phyloP scores from a whole-genome alignment of 2,888 invertebrate genomes.

The Lamellibrachia satsuma region DNA sequence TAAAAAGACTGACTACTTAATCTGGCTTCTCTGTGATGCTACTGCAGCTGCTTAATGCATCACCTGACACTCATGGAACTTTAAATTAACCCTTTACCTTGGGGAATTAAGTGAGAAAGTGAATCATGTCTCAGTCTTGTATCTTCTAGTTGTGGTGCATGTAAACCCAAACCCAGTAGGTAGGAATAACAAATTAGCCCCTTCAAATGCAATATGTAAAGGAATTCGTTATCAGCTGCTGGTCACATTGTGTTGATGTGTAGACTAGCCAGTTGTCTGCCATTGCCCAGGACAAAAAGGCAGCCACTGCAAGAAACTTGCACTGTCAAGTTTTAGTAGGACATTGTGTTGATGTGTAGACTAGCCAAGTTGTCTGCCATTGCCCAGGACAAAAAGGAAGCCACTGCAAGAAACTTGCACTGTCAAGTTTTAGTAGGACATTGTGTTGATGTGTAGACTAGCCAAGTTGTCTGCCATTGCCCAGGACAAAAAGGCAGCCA shows the following conservation, averaged over 20 bases:
- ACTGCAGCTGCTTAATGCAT: neutral
- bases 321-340: too few species aligned
- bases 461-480: too few species aligned
- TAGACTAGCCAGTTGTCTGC: too few species aligned
- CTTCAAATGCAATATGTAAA: neutral
- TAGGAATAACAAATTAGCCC: neutral
- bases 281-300: too few species aligned
- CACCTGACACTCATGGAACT: neutral
- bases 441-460: too few species aligned
- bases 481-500: too few species aligned
- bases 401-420: too few species aligned
- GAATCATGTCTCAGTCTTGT: neutral
- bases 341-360: too few species aligned
- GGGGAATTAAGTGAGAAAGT: neutral
- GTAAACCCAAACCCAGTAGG: neutral
- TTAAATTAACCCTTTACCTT: neutral
- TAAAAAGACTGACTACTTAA: neutral
- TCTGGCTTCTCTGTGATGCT: neutral
- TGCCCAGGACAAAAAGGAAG: too few species aligned
- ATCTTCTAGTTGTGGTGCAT: neutral
- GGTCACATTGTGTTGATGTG: neutral
- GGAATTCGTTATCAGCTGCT: neutral
- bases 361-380: too few species aligned
- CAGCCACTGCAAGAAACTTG: too few species aligned
- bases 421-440: too few species aligned